phyloP scores from a whole-genome alignment of 2,888 invertebrate species.

The Pomacea canaliculata region DNA sequence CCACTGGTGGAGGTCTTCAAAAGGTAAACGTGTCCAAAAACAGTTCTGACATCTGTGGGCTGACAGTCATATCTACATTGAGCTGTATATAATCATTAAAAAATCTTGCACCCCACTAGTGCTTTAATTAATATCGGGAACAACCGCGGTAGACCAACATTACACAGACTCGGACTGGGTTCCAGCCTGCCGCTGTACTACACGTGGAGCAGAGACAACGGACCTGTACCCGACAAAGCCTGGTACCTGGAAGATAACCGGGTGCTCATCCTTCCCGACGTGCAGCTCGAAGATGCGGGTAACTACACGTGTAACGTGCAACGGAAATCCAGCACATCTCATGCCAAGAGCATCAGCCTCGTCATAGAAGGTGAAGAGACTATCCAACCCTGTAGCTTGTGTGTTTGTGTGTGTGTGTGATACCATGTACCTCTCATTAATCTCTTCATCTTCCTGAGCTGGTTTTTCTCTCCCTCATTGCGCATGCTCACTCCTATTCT shows the following conservation, averaged over 20 bases:
- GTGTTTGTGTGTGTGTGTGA: conserved; percentile 15
- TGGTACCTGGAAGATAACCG: conserved; percentile 84
- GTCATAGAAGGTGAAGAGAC: conserved; percentile 37
- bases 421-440: too few species aligned
- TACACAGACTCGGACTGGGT: neutral
- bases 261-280: conserved; percentile 86
- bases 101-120: too few species aligned
- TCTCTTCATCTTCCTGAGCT: too few species aligned
- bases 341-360: conserved; percentile 33
- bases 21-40: too few species aligned
- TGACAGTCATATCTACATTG: too few species aligned
- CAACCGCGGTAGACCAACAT: too few species aligned
- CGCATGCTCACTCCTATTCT: neutral
- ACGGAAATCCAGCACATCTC: conserved; percentile 28
- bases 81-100: too few species aligned
- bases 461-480: neutral
- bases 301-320: conserved; percentile 87
- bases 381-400: neutral
- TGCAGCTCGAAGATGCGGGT: conserved; percentile 92
- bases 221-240: conserved; percentile 82
- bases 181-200: conserved; percentile 51
- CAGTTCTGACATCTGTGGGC: too few species aligned
- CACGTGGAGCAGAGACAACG: conserved; percentile 45
- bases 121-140: too few species aligned
- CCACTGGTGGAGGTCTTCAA: too few species aligned